These are phyloP conservation scores for Platygyra sinensis DNA, from an alignment of 64 coral and sea anemone species.

Conservation along the genomic window DNA sequence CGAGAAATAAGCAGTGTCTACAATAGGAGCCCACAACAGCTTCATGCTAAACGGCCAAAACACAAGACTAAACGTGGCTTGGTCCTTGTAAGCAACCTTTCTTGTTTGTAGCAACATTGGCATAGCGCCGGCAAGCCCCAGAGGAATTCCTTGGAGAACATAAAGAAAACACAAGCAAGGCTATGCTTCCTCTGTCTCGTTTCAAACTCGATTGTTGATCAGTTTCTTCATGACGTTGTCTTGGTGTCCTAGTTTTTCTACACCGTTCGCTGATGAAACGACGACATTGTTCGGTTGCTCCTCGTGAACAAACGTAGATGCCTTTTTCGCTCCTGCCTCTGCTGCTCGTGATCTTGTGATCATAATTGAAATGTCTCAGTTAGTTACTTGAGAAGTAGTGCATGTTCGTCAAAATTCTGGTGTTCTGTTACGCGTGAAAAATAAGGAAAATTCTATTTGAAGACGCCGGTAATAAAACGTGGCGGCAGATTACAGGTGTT, in stretches of 20 bases:
- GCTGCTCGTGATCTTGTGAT: conserved; percentile 15
- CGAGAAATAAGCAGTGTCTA: conserved; percentile 82
- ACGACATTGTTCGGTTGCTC: background rate
- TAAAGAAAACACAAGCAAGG: conserved; percentile 85
- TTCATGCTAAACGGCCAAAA: conserved; percentile 98
- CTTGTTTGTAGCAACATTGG: conserved; percentile 85
- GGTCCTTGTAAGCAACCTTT: conserved; percentile 88
- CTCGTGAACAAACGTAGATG: background rate
- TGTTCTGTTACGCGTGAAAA: no score
- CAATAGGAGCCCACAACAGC: conserved; percentile 91
- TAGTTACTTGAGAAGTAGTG: background rate
- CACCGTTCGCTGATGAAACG: background rate
- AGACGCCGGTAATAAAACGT: no score
- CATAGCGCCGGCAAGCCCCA: conserved; percentile 88
- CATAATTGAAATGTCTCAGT: background rate
- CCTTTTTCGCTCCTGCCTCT: background rate
- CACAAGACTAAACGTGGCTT: conserved; percentile 96
- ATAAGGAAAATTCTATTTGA: no score
- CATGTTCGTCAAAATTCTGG: no score
- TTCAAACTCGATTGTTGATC: background rate
- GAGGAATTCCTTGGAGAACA: conserved; percentile 90
- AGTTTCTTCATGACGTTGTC: conserved; percentile 6
- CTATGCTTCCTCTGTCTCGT: conserved; percentile 74
- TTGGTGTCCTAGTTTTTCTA: background rate
- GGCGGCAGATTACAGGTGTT: background rate